Percentiles rank a stretch among this genome's conserved stretches.
These are phyloP conservation scores for Spodoptera litura DNA, from an alignment of 1,140 invertebrate genomes.

Conservation along the genomic window DNA sequence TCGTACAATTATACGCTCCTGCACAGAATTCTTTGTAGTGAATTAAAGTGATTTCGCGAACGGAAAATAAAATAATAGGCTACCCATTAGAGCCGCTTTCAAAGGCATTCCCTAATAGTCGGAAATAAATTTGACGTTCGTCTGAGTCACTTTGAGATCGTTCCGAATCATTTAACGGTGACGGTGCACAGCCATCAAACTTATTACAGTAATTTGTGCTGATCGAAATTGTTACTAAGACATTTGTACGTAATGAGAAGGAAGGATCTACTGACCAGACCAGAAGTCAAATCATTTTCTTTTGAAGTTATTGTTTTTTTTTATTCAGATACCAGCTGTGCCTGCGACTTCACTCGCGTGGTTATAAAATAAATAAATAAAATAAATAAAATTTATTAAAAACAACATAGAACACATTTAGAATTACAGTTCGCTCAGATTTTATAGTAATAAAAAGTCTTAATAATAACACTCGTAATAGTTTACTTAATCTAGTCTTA, in stretches of 20 bases:
- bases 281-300: no score
- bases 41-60: conserved; percentile 82
- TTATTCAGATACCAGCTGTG: no score
- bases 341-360: no score
- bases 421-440: no score
- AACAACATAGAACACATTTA: no score
- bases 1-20: conserved; percentile 9
- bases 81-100: conserved; percentile 68
- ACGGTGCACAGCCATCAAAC: conserved; percentile 22
- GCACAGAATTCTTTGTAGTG: conserved; percentile 65
- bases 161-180: conserved; percentile 69
- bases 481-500: no score
- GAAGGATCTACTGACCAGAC: no score
- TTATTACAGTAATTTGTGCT: background rate
- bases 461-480: no score
- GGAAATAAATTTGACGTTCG: conserved; percentile 80
- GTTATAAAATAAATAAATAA: no score
- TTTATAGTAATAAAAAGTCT: no score
- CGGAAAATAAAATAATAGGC: conserved; percentile 83
- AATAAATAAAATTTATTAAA: no score
- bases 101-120: conserved; percentile 72
- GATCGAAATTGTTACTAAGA: background rate
- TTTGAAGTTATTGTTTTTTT: background rate
- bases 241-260: no score
- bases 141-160: conserved; percentile 67